A percentile compares a stretch with the other conserved stretches of the same genome.
Conservation (phyloP, 1,140 invertebrate genomes). For the Euborellia annulipes region DNA sequence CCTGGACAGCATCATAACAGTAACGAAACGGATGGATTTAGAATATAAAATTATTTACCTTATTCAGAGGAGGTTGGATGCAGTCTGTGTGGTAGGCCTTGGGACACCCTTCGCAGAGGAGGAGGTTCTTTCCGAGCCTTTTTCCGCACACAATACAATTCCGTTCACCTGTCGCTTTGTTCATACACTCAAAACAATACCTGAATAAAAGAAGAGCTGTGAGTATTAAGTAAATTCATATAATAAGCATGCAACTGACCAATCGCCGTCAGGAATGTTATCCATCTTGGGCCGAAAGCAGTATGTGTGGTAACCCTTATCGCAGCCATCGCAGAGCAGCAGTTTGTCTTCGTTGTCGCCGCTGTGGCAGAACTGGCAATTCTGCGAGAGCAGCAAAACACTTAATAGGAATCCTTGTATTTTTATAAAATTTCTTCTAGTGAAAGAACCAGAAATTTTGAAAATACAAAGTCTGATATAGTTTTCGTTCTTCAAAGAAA, state of each 20-base stretch:
- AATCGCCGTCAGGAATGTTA: constrained; percentile 90
- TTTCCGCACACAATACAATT: constrained; percentile 82
- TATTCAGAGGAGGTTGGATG: constrained; percentile 68
- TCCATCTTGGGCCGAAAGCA: constrained; percentile 97
- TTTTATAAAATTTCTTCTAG: too few species aligned
- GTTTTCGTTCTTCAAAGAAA: too few species aligned
- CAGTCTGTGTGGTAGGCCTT: constrained; percentile 86
- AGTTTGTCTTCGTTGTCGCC: constrained; percentile 93
- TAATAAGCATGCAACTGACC: constrained; percentile 48
- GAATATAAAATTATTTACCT: constrained; percentile 34
- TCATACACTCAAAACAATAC: constrained; percentile 93
- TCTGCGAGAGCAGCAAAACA: constrained; percentile 45
- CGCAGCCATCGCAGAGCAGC: constrained; percentile 89
- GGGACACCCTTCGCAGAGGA: constrained; percentile 76
- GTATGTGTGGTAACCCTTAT: constrained; percentile 95
- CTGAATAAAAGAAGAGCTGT: constrained; percentile 28
- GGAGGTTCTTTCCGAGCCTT: constrained; percentile 53
- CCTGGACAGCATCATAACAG: constrained; percentile 25
- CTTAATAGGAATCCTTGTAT: background rate
- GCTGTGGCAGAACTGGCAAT: constrained; percentile 90
- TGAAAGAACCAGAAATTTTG: too few species aligned
- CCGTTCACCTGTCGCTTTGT: constrained; percentile 79
- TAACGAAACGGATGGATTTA: too few species aligned
- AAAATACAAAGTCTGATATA: too few species aligned
- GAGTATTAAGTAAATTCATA: background rate